Base-by-base conservation (phyloP, 2,888 invertebrate species). In the Chydorus sphaericus region DNA sequence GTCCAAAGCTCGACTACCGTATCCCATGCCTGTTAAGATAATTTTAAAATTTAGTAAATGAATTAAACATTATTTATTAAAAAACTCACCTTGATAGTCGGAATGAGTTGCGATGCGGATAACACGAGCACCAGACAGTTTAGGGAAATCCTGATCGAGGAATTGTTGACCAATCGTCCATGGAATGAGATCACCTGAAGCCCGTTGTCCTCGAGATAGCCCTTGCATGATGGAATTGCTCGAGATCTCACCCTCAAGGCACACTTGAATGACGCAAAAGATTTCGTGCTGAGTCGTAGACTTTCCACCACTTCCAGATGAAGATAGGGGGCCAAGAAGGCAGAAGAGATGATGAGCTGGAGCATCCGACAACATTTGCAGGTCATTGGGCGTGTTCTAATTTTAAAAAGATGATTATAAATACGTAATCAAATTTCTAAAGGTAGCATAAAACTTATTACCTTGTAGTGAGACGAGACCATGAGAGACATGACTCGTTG, bases 61-160 rank as follows among this genome's bases (percentile, higher is more conserved):
- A 48, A 10, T 20, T n/a, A n/a, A n/a, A 20, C 71, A n/a, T n/a
- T n/a, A n/a, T n/a, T n/a, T n/a, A n/a, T n/a, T n/a, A n/a, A n/a
- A n/a, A n/a, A 72, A 67, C 71, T 85, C 85, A 65, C 85, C 76
- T 70, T 94, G 93, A 69, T 94, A 96, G 62, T 93, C 91, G 0
- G 98, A 97, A 77, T 99, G 96, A 0, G 97, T 96, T 6, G 98
- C 98, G 61, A 98, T 93, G 61, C 98, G 77, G 1, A 99, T 91
- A 59, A 99, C 77, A 60, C 98, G 77, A 1, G 89, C 91, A 1
- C 98, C 98, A 48, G 76, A 75, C 51, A 98, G 73, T 56, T 83
- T 80, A 0, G 94, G 91, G 70, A 98, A 99, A 68, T 94, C 86
- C 59, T 81, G 78, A 69, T 98, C 96, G 55, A 91, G 88, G 71